phyloP scores from a whole-genome alignment of 1,140 invertebrate genomes.

The Patella vulgata region DNA sequence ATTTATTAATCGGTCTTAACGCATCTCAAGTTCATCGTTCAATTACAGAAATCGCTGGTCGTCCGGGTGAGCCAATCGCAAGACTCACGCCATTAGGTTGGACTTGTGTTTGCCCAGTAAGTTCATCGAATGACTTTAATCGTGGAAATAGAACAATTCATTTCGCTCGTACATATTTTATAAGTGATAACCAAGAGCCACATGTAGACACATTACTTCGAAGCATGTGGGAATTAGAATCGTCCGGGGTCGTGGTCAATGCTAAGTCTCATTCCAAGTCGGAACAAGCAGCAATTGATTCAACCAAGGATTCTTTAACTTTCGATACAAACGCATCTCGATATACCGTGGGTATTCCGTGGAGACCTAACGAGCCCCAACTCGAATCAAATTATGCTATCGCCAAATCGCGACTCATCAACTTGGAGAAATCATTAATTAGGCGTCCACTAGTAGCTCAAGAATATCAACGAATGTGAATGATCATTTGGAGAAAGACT shows the following conservation, averaged over 20 bases:
- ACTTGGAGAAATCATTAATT: constrained; percentile 10
- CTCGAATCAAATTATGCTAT: constrained; percentile 10
- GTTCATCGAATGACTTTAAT: no score
- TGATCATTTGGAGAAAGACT: not conserved
- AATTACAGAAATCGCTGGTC: no score
- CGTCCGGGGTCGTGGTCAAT: not conserved
- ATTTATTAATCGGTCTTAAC: no score
- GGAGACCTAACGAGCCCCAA: constrained; percentile 14
- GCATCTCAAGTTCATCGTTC: no score
- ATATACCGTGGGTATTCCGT: constrained; percentile 23
- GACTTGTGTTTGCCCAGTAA: no score
- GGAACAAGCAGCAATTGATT: not conserved
- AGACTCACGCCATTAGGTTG: constrained; percentile 11
- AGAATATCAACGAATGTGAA: constrained; percentile 6
- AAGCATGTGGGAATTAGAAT: constrained; percentile 21
- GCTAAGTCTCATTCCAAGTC: no score
- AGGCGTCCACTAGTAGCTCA: not conserved
- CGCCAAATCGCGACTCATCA: constrained; percentile 6
- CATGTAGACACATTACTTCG: constrained; percentile 1
- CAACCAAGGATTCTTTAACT: not conserved
- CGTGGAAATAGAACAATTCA: not conserved
- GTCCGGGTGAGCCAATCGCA: no score
- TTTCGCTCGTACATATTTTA: not conserved
- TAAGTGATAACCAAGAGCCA: not conserved
- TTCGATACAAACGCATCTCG: not conserved